Evolutionary conservation across 2,113 vertebrate genomes (phyloP), one percentile per base, ranked within the genome.

Genomic region (Sander vitreus): DNA sequence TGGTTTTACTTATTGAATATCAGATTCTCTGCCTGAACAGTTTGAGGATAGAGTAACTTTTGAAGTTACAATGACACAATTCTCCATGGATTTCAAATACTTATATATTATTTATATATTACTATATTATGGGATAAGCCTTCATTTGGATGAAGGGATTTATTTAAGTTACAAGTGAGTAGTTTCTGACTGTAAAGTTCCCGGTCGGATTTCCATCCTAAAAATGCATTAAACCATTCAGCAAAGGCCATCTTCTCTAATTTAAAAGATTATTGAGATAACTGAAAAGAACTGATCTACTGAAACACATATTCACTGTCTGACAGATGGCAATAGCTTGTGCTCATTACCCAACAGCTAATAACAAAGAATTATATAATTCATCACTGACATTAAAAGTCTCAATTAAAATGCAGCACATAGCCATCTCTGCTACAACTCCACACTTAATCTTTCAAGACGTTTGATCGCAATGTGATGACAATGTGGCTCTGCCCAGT

Each of bases 281-380:
- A 69, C 0, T 14, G 9, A 57, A 57, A 63, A 47, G 27, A 39
- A 48, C 16, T 12, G 21, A 59, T 72, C 13, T 0, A 13, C 2
- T 27, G 7, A 25, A 53, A 76, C 55, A 27, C 19, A 54, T 8
- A 9, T 15, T n/a, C 33, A 16, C 54, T 6, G 12, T 21, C 47
- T 73, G 70, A 58, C 66, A 51, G n/a, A 71, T 33, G 70, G 48
- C 30, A 7, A 6, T 25, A n/a, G 48, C 66, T 65, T 16, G 27
- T 23, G 58, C 69, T 78, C 53, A 73, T 85, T 85, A 82, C 53
- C 66, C 11, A 33, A 36, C 45, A 25, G 68, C 78, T 76, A 68
- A 78, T 76, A 62, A 67, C 13, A 0, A 63, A n/a, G 48, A 68
- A 66, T 15, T 33, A 57, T n/a, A 9, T 4, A 27, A 80, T 78